Base-by-base conservation (phyloP, 2,797 vertebrate genomes). In the Balearica regulorum region DNA sequence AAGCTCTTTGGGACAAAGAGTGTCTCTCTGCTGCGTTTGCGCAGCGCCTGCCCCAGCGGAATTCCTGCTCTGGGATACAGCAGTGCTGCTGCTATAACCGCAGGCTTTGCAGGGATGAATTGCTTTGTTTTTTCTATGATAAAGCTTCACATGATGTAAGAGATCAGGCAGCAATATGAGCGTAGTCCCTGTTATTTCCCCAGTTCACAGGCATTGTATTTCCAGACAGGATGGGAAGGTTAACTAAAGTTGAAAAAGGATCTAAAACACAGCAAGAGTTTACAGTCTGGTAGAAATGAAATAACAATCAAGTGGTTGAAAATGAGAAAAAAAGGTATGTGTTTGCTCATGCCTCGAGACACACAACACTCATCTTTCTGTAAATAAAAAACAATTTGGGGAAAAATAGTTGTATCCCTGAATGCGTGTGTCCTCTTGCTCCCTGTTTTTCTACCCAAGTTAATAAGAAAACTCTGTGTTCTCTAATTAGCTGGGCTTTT, bases 221-320 rank as follows among this genome's bases (percentile, higher is more conserved):
- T 93, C 73, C 71, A 87, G 93, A 92, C 68, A 89, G 72, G 90
- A 92, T 93, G 86, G 89, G 72, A 91, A 93, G 76, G 92, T 93
- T 96, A 93, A 93, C 78, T 89, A 12, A 87, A 95, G 68, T 22
- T 95, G 92, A 94, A 87, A 93, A 93, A 81, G 46, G 54, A 89
- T 95, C 62, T 93, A 83, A 94, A 95, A 55, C 58, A 58, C 65
- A 89, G 35, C 61, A 53, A 91, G 86, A 92, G 46, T 93, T 92
- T 96, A 48, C 65, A 78, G 64, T 64, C 33, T 94, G 65, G 33
- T 78, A 87, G 79, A 83, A 87, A 89, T 66, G 39, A 96, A 96
- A 82, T 72, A 94, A 66, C 69, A 93, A 66, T 93, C 51, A 65
- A 90, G 51, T 43, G 37, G 22, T 37, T 70, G 54, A 62, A 89